phyloP scores from a whole-genome alignment of 2,113 vertebrate genomes.

The Macaca fascicularis region T2T-MFA8v1.1 NC_088385.1:52616501-52617000 shows the following conservation, averaged over 20 bases:
- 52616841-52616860: not conserved
- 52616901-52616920: too few species aligned
- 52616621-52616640: not conserved
- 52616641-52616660: not conserved
- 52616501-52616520: too few species aligned
- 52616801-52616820: not conserved
- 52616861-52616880: not conserved
- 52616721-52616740: not conserved
- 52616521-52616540: too few species aligned
- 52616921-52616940: too few species aligned
- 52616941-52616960: too few species aligned
- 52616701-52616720: not conserved
- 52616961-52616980: too few species aligned
- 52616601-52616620: too few species aligned
- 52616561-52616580: too few species aligned
- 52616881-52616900: too few species aligned
- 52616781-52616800: not conserved
- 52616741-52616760: not conserved
- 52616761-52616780: not conserved
- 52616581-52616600: too few species aligned
- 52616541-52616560: too few species aligned
- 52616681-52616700: not conserved
- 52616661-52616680: not conserved
- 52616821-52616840: not conserved
- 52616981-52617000: too few species aligned